These are phyloP conservation scores for Strix occidentalis DNA, from an alignment of 2,797 vertebrate genomes.

Conservation along the genomic window DNA sequence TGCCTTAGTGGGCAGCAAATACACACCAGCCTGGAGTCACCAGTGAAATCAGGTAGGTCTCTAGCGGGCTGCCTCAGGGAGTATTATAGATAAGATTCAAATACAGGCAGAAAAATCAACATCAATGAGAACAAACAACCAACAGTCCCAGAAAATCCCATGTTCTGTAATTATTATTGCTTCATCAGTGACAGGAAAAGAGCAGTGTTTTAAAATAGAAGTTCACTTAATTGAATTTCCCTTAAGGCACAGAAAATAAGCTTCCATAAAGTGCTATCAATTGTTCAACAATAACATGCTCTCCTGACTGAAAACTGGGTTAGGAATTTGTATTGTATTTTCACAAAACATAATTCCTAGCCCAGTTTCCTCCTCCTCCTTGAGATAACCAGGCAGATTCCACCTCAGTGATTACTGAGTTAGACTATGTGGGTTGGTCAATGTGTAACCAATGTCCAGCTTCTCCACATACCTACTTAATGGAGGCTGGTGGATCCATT, in stretches of 20 bases:
- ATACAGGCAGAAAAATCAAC: background rate
- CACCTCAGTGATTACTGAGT: background rate
- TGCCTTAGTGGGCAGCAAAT: background rate
- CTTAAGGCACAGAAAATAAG: conserved; percentile 51
- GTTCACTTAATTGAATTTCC: conserved; percentile 50
- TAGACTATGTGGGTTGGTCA: background rate
- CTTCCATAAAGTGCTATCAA: conserved; percentile 47
- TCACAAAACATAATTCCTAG: conserved; percentile 27
- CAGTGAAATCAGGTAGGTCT: background rate
- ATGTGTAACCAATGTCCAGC: rapidly evolving
- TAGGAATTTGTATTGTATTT: conserved; percentile 59
- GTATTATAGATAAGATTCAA: background rate
- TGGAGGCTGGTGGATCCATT: background rate
- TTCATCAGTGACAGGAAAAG: conserved; percentile 62
- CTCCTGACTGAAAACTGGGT: conserved; percentile 43
- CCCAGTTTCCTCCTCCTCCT: background rate
- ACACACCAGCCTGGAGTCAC: background rate
- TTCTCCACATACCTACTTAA: background rate
- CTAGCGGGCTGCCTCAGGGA: background rate
- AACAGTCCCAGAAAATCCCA: conserved; percentile 34
- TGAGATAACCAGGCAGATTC: conserved; percentile 10
- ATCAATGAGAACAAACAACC: background rate
- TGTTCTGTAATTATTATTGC: conserved; percentile 47
- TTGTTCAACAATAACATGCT: conserved; percentile 48
- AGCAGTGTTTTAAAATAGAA: conserved; percentile 59